These are phyloP conservation scores for Dione vanillae DNA, from an alignment of 2,888 invertebrate genomes.

Conservation along the genomic window DNA sequence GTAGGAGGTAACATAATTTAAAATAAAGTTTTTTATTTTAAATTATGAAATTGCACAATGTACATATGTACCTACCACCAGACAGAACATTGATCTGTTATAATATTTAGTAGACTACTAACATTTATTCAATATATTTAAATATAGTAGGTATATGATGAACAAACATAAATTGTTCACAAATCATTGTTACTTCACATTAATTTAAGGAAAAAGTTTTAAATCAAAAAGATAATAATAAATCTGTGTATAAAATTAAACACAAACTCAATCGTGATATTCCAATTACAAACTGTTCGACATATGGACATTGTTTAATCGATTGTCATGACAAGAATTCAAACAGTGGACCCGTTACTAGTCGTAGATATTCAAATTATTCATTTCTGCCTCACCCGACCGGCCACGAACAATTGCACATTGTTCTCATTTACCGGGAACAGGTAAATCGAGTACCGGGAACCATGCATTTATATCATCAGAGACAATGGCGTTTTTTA, in stretches of 20 bases:
- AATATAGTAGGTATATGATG: background rate
- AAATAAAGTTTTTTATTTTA: too few species aligned
- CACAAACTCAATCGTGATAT: background rate
- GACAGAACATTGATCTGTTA: background rate
- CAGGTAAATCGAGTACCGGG: slow-evolving; percentile 67
- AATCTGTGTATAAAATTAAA: background rate
- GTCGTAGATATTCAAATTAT: slow-evolving; percentile 27
- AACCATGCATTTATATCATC: slow-evolving; percentile 69
- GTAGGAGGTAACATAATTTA: too few species aligned
- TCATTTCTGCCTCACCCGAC: slow-evolving; percentile 25
- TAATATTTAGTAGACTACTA: background rate
- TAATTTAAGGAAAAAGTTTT: background rate
- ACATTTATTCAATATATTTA: background rate
- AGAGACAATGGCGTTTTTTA: slow-evolving; percentile 70
- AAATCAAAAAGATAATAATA: background rate
- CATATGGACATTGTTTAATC: background rate
- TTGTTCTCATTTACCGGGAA: slow-evolving; percentile 69
- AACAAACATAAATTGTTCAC: background rate
- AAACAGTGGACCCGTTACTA: slow-evolving; percentile 10
- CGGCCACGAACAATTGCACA: slow-evolving; percentile 60
- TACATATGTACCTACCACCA: too few species aligned
- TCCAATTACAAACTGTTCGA: background rate
- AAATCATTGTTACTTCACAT: background rate
- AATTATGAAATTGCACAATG: too few species aligned
- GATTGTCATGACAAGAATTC: slow-evolving; percentile 14